A percentile compares a stretch with the other conserved stretches of the same genome.
phyloP scores from a whole-genome alignment of 2,888 invertebrate species.

The Trissonchulus latispiculum region DNA sequence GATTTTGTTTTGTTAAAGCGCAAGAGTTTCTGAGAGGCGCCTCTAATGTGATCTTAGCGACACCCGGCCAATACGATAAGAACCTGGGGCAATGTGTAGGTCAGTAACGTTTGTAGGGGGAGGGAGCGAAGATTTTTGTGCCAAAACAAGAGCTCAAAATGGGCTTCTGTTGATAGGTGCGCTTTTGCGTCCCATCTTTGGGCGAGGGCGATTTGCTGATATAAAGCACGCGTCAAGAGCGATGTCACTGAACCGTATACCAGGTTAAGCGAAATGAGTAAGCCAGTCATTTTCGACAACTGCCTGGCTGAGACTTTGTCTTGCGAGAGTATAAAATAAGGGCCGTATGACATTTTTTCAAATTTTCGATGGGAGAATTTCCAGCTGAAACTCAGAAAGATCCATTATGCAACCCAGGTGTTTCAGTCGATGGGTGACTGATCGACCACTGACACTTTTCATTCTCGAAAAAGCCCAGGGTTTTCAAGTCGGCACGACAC shows the following conservation, averaged over 20 bases:
- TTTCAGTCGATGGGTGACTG: neutral
- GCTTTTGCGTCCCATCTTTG: neutral
- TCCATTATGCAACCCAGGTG: conserved; percentile 3
- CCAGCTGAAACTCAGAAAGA: neutral
- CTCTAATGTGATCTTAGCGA: no score
- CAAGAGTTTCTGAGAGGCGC: no score
- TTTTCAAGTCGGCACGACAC: neutral
- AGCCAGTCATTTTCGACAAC: neutral
- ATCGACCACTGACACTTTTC: neutral
- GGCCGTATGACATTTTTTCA: no score
- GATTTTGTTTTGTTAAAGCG: no score
- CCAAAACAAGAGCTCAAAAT: neutral
- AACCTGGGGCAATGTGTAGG: neutral
- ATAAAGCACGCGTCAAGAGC: neutral
- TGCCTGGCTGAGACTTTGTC: neutral
- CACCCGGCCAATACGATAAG: neutral
- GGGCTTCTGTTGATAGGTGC: no score
- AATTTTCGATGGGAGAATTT: no score
- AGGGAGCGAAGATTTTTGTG: neutral
- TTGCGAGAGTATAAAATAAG: no score
- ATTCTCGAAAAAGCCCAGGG: neutral
- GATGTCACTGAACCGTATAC: neutral
- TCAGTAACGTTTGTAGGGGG: neutral
- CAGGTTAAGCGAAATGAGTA: neutral
- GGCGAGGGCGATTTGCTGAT: neutral